These are phyloP conservation scores for Apostichopus parvimensis DNA, from an alignment of 35 echinoderm and acorn worm genomes.

Conservation along the genomic window DNA sequence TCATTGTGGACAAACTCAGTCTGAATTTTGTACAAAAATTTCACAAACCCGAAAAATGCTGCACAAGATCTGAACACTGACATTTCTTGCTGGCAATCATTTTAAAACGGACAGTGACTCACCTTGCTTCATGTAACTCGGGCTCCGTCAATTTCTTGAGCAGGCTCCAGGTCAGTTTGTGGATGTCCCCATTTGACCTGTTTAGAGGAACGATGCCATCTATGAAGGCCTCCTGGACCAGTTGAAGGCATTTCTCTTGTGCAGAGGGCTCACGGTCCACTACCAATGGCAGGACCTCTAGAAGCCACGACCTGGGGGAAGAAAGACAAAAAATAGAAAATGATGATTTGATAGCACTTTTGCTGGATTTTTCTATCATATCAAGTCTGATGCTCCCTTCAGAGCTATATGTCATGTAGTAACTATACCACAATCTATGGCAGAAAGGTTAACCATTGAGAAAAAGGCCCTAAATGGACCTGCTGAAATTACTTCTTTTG, in stretches of 20 bases:
- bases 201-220: conserved; percentile 38
- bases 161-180: conserved; percentile 74
- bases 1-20: too few species aligned
- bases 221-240: conserved; percentile 53
- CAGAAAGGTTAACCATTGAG: too few species aligned
- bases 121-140: conserved; percentile 67
- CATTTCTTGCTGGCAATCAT: too few species aligned
- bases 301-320: conserved; percentile 71
- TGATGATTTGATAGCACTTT: background rate
- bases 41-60: too few species aligned
- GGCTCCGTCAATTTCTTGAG: conserved; percentile 45
- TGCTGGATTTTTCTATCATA: too few species aligned
- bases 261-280: conserved; percentile 72
- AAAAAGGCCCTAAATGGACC: too few species aligned
- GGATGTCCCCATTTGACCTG: conserved; percentile 3
- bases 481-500: too few species aligned
- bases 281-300: conserved; percentile 76
- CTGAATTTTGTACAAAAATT: too few species aligned
- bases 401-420: too few species aligned
- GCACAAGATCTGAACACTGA: too few species aligned
- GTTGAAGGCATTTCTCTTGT: conserved; percentile 83
- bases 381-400: too few species aligned
- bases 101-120: background rate
- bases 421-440: too few species aligned
- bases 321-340: background rate